phyloP scores from a whole-genome alignment of 2,797 vertebrate species.

The Antennarius maculatus region DNA sequence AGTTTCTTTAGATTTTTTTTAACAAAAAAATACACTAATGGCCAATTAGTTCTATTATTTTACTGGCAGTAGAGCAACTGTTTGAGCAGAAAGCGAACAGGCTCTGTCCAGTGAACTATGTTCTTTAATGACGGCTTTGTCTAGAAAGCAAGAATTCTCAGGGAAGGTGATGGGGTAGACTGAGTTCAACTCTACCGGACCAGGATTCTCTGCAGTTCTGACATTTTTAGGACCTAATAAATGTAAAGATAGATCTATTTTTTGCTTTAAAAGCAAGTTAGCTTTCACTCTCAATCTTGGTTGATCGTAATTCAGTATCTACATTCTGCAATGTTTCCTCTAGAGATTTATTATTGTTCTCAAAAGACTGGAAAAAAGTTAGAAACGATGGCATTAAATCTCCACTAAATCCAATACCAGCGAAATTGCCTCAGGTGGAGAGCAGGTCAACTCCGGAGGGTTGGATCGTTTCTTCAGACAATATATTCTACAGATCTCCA shows the following conservation, averaged over 20 bases:
- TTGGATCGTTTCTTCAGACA: not conserved
- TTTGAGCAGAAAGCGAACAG: slow-evolving; percentile 26
- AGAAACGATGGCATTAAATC: slow-evolving; percentile 15
- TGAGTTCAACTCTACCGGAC: slow-evolving; percentile 22
- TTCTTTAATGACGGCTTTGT: slow-evolving; percentile 15
- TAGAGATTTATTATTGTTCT: slow-evolving; percentile 3
- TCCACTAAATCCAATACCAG: slow-evolving; percentile 30
- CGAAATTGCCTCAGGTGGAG: slow-evolving; percentile 22
- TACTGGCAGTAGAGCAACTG: slow-evolving; percentile 3
- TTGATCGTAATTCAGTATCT: slow-evolving; percentile 15
- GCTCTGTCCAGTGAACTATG: slow-evolving; percentile 42
- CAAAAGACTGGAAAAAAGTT: slow-evolving; percentile 14
- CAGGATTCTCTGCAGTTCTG: slow-evolving; percentile 22
- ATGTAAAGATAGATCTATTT: slow-evolving; percentile 11
- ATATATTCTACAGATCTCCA: too few species aligned
- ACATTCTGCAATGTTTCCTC: slow-evolving; percentile 6
- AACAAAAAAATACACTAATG: slow-evolving; percentile 55
- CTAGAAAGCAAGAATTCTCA: slow-evolving; percentile 8
- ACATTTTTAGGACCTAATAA: slow-evolving; percentile 28
- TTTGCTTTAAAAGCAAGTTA: not conserved
- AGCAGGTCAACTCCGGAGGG: slow-evolving; percentile 14
- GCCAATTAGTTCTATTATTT: slow-evolving; percentile 70
- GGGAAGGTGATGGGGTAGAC: not conserved
- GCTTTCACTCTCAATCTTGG: slow-evolving; percentile 14
- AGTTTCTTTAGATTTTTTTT: slow-evolving; percentile 46